phyloP scores from a whole-genome alignment of 2,113 vertebrate genomes.

The Actinemys pallida region DNA sequence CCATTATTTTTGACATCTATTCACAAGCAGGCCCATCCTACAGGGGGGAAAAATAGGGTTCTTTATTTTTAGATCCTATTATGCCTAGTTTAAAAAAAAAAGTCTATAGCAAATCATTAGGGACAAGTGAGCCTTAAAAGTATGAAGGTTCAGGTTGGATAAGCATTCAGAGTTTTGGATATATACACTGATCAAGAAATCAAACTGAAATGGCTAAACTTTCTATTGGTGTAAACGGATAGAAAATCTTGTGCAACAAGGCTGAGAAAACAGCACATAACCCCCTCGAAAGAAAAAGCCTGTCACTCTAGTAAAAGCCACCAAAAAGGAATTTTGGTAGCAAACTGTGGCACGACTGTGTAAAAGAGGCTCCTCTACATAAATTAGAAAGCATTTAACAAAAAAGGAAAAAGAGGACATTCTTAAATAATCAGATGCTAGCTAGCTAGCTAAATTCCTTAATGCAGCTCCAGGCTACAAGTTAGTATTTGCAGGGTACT shows the following conservation, averaged over 20 bases:
- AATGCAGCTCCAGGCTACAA: not conserved
- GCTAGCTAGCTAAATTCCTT: not conserved
- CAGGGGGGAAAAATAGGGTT: not conserved
- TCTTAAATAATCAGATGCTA: slow-evolving; percentile 9
- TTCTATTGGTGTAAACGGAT: not conserved
- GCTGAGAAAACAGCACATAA: slow-evolving; percentile 58
- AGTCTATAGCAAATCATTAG: not conserved
- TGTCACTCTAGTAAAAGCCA: slow-evolving; percentile 50
- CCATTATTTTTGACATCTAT: not conserved
- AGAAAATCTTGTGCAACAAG: slow-evolving; percentile 59
- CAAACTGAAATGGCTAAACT: not conserved
- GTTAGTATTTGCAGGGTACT: not conserved
- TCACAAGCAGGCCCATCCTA: not conserved
- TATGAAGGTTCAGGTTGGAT: not conserved
- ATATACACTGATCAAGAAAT: not conserved
- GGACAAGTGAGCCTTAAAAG: rapidly evolving
- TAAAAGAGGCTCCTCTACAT: slow-evolving; percentile 31
- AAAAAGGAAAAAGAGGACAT: not conserved
- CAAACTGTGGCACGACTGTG: slow-evolving; percentile 48
- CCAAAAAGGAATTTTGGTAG: slow-evolving; percentile 63
- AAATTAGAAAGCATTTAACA: slow-evolving; percentile 33
- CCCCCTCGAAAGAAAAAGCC: slow-evolving; percentile 58
- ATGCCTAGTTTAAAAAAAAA: not conserved
- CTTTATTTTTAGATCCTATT: not conserved
- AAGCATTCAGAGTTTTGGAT: not conserved